These are phyloP conservation scores for Drosophila kokeensis DNA, from an alignment of 2,888 invertebrate species.

Conservation along the genomic window DNA sequence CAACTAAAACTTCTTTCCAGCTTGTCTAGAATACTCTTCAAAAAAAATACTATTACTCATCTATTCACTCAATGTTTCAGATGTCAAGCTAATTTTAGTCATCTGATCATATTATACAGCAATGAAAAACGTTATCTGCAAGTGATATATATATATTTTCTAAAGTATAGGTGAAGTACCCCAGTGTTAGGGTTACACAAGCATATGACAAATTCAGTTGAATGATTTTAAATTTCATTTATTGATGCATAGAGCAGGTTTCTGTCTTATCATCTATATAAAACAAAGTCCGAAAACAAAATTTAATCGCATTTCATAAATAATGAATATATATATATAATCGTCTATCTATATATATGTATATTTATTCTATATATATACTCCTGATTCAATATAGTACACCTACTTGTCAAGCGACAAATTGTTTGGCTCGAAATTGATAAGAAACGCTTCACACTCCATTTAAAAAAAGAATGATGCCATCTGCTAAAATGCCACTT, in stretches of 20 bases:
- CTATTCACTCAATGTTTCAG: background rate
- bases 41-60: background rate
- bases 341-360: conserved; percentile 27
- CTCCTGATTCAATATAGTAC: conserved; percentile 21
- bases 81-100: background rate
- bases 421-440: conserved; percentile 35
- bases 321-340: conserved; percentile 18
- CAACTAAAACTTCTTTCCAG: background rate
- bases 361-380: conserved; percentile 28
- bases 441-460: conserved; percentile 46
- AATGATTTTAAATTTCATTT: conserved; percentile 32
- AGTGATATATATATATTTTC: background rate
- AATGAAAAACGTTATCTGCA: conserved; percentile 27
- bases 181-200: conserved; percentile 9
- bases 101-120: conserved; percentile 23
- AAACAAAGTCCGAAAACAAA: conserved; percentile 50
- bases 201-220: conserved; percentile 53
- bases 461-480: conserved; percentile 48
- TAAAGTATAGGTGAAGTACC: background rate
- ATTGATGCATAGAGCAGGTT: conserved; percentile 23
- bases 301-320: conserved; percentile 43
- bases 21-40: background rate
- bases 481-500: conserved; percentile 16
- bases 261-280: conserved; percentile 34
- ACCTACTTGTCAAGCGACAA: conserved; percentile 56